phyloP scores from a whole-genome alignment of 2,113 vertebrate genomes.

The Chaetops frenatus region DNA sequence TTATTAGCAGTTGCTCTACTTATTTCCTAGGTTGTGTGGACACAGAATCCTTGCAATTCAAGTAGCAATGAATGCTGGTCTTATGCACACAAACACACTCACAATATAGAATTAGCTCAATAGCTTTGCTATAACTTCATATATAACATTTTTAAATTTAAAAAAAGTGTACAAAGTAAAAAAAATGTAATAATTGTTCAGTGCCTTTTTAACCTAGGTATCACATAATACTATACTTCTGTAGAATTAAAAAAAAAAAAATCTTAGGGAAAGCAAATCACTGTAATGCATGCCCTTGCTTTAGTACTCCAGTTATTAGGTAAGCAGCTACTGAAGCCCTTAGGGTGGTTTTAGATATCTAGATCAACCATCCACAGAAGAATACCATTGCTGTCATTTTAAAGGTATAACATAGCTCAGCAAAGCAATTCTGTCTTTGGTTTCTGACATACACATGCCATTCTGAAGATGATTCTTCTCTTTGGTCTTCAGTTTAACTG shows the following conservation, averaged over 20 bases:
- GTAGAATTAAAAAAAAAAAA: neutral
- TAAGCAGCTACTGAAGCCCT: neutral
- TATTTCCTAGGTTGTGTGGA: neutral
- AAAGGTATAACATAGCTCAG: neutral
- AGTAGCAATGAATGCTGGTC: neutral
- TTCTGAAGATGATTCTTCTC: neutral
- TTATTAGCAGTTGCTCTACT: neutral
- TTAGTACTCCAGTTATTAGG: neutral
- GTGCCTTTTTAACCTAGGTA: neutral
- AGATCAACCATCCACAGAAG: neutral
- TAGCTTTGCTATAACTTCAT: neutral
- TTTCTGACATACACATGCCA: fast-evolving
- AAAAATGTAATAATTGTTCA: neutral
- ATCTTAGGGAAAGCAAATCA: neutral
- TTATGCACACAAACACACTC: neutral
- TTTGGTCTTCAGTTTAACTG: neutral
- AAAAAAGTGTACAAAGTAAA: neutral
- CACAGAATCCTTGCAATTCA: neutral
- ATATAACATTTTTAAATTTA: neutral
- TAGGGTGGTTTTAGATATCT: neutral
- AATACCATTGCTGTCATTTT: neutral
- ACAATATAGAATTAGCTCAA: neutral
- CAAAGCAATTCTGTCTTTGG: neutral
- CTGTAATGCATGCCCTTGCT: neutral
- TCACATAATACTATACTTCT: neutral